Evolutionary conservation across 1,140 invertebrate species (phyloP), one percentile per base, ranked within the genome.

Genomic region (Platyscapa corneri): DNA sequence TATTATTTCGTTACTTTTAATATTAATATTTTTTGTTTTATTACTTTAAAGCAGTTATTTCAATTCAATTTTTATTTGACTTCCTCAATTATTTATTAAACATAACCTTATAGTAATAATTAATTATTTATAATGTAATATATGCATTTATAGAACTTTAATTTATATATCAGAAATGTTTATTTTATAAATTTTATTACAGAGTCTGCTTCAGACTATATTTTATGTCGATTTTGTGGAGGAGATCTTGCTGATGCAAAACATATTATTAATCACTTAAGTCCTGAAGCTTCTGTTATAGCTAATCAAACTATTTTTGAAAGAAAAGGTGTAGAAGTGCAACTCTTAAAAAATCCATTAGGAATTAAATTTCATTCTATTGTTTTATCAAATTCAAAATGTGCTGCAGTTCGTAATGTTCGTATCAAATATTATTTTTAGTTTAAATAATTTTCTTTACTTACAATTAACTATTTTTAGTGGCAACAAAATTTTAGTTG

Each of bases 181-280:
- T 76, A 53, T 70, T 42, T 79, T 7, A 27, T 49, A 1, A 76
- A 42, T 42, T 53, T 16, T 53, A 18, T 53, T 10, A 53, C 67
- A 82, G 74, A 78, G 82, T 76, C 79, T 75, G 42, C 23, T 5
- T 75, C 89, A 94, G 94, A 94, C 88, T 89, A 93, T 81, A 88
- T 94, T 76, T 86, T 94, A 16, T 94, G 94, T 87, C 91, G 94
- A 67, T 90, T 93, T 90, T 94, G 94, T 87, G 94, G 94, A 23
- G 91, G 91, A 86, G 94, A 94, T 86, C 88, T 94, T 79, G 94
- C 92, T 3, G 93, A 94, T 88, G 92, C 93, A 37, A 87, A 91
- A 89, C 93, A 94, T 86, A 88, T 94, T 86, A 89, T 93, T 37
- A 94, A 90, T 89, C 92, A 93, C 89, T 80, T 90, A 75, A 94